Base-by-base conservation (phyloP, 2,888 invertebrate genomes). In the Perdita meconis region DNA sequence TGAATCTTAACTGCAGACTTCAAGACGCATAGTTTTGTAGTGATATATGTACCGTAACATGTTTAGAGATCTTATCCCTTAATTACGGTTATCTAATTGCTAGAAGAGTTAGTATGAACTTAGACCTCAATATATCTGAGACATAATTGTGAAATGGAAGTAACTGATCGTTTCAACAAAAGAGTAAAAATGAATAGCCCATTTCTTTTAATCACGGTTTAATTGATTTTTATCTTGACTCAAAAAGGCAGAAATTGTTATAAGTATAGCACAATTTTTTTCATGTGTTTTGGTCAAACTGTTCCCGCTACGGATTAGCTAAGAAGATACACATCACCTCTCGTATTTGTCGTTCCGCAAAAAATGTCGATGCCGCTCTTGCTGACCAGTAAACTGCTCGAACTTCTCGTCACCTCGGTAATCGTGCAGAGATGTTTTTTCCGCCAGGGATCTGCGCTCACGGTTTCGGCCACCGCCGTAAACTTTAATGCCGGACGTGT, bases 371-470 rank as follows among this genome's bases (percentile, higher is more conserved):
- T 74, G 69, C n/a, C 75, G 51, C 10, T 71, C 78, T 44, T 61
- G 55, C 38, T 78, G 85, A 42, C 82, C 80, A 5, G 73, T 26
- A 65, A 85, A 85, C 51, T 84, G 78, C 47, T 81, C 72, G 61
- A 83, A 64, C 24, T 56, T 64, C 24, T 56, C 56, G 13, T 64
- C 59, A 16, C 51, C 56, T 65, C 51, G 55, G 34, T 78, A 79
- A 51, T 69, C 44, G 51, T 87, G 86, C 60, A 82, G 44, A 22
- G 78, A 83, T 56, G 80, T 81, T 61, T 87, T 85, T 57, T 82
- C 78, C n/a, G 76, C 80, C 65, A 89, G 74, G n/a, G 89, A 89
- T 70, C 91, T 86, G 22, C 88, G 87, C 34, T 86, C 74, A 26
- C 89, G 83, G 51, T 61, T 38, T 60, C 69, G 87, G 40, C 85